Evolutionary conservation across 37 sponge, comb jelly and placozoan genomes (phyloP).

Genomic region (Halisarca cf. caerulea): DNA sequence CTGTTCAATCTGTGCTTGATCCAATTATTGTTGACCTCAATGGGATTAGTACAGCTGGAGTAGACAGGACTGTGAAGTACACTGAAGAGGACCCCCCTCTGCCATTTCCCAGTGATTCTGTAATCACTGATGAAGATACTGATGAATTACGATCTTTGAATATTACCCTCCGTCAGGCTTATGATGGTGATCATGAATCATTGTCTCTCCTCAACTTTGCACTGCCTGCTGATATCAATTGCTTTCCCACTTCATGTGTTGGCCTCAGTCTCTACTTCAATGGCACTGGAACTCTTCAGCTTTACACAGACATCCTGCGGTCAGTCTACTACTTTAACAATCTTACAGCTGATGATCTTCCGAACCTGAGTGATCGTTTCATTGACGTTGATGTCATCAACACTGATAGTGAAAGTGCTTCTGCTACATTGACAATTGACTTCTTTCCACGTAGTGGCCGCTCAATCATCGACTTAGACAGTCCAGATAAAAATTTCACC

Average conservation of each 20-base stretch:
- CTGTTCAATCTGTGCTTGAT: slow-evolving; percentile 41
- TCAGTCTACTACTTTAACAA: slow-evolving; percentile 56
- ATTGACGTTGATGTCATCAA: slow-evolving; percentile 53
- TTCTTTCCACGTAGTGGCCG: slow-evolving; percentile 48
- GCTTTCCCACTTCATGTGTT: slow-evolving; percentile 41
- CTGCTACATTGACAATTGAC: slow-evolving; percentile 42
- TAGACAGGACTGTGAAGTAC: slow-evolving; percentile 20
- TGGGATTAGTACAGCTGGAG: slow-evolving; percentile 26
- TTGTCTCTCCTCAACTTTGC: slow-evolving; percentile 32
- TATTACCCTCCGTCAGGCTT: slow-evolving; percentile 35
- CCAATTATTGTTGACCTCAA: slow-evolving; percentile 46
- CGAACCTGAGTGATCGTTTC: slow-evolving; percentile 54
- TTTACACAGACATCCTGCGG: slow-evolving; percentile 49
- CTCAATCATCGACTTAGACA: slow-evolving; percentile 56
- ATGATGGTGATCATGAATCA: slow-evolving; percentile 60
- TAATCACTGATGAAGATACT: slow-evolving; percentile 59
- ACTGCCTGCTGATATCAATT: slow-evolving; percentile 13
- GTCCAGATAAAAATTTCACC: slow-evolving; percentile 59
- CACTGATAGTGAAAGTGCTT: slow-evolving; percentile 14
- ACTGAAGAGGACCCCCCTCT: slow-evolving; percentile 41
- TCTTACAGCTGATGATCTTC: slow-evolving; percentile 39
- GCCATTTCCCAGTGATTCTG: neutral
- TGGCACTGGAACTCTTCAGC: slow-evolving; percentile 22
- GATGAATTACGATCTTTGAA: neutral
- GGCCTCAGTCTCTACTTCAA: slow-evolving; percentile 37